Evolutionary conservation across 2,888 invertebrate species (phyloP).

Genomic region (Eubasilissa splendida): DNA sequence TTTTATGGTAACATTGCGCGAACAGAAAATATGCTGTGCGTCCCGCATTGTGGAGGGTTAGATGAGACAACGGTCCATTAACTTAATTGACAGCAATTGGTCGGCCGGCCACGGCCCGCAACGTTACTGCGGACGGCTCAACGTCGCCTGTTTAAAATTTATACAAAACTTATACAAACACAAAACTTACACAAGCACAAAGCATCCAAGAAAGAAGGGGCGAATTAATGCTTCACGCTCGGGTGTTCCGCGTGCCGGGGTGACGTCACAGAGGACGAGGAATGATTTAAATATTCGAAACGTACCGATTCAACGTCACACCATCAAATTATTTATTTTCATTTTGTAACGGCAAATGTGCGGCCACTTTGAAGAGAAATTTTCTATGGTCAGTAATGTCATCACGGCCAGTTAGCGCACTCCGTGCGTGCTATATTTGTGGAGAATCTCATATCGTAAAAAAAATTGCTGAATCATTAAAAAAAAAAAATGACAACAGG

Average conservation of each 20-base stretch:
- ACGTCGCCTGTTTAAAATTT: slow-evolving; percentile 12
- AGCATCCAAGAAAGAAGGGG: not conserved
- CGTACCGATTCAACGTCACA: not conserved
- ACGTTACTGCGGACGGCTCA: not conserved
- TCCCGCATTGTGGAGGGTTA: slow-evolving; percentile 39
- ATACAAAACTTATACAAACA: slow-evolving; percentile 1
- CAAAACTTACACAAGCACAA: not conserved
- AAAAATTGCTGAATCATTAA: too few relatives aligned
- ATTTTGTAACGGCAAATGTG: not conserved
- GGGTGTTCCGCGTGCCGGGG: not conserved
- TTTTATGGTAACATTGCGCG: not conserved
- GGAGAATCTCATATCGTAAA: not conserved
- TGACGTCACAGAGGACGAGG: not conserved
- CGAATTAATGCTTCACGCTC: slow-evolving; percentile 5
- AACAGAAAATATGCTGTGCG: not conserved
- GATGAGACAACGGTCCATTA: slow-evolving; percentile 47
- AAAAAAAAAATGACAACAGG: too few relatives aligned
- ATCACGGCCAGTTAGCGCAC: slow-evolving; percentile 7
- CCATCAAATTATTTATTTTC: not conserved
- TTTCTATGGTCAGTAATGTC: slow-evolving; percentile 2
- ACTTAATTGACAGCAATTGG: slow-evolving; percentile 58
- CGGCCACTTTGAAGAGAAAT: not conserved
- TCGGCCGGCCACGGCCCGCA: slow-evolving; percentile 38
- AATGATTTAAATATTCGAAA: not conserved
- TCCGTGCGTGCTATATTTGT: not conserved